phyloP scores from a whole-genome alignment of 1,140 invertebrate genomes.

The Calliopsis andreniformis region DNA sequence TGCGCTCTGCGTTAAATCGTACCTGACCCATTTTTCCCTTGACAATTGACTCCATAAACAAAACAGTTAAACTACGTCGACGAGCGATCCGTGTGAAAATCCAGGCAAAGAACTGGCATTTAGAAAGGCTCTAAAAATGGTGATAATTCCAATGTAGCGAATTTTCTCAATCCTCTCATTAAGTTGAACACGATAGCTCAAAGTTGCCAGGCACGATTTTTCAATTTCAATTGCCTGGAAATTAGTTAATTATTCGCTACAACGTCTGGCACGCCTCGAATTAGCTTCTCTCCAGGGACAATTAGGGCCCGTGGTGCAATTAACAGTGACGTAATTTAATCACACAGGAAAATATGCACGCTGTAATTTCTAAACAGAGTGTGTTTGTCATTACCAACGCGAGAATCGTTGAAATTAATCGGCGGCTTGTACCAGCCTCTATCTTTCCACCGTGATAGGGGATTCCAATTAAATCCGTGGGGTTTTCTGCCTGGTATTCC shows the following conservation, averaged over 20 bases:
- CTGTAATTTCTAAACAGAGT: background rate
- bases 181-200: too few species aligned
- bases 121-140: background rate
- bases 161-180: too few species aligned
- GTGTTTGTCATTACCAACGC: background rate
- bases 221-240: too few species aligned
- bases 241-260: too few species aligned
- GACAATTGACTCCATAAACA: slow-evolving; percentile 49
- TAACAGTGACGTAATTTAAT: slow-evolving; percentile 5
- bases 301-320: background rate
- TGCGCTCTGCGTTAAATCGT: slow-evolving; percentile 42
- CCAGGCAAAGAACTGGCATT: background rate
- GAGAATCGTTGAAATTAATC: slow-evolving; percentile 47
- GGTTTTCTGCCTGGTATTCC: slow-evolving; percentile 16
- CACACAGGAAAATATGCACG: background rate
- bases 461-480: slow-evolving; percentile 39
- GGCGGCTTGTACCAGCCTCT: background rate
- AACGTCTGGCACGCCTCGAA: too few species aligned
- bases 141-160: too few species aligned
- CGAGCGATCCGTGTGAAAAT: slow-evolving; percentile 19
- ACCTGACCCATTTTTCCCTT: slow-evolving; percentile 55
- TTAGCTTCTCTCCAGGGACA: too few species aligned
- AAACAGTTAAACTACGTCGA: slow-evolving; percentile 35
- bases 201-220: too few species aligned
- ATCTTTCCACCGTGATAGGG: slow-evolving; percentile 15